Base-by-base conservation (phyloP, 2,888 invertebrate species). In the Eupithecia exiguata region DNA sequence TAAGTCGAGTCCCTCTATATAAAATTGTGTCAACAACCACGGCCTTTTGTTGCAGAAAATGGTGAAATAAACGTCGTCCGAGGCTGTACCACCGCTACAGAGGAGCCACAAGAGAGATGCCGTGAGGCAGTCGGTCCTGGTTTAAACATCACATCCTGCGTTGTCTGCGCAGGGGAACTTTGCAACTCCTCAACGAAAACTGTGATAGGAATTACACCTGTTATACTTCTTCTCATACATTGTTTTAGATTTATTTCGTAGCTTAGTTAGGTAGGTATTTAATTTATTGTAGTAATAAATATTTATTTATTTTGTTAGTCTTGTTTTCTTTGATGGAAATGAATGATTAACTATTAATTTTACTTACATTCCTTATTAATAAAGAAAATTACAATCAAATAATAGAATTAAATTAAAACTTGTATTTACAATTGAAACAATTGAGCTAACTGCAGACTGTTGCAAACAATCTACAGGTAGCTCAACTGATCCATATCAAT, bases 141-240 rank as follows among this genome's bases (percentile, higher is more conserved):
- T 7, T 86, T 83, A 0, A 74, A 76, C 1, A 62, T 88, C 0
- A 70, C 74, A 4, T 77, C 78, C 4, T 92, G 92, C 73, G 58
- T 72, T 4, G 75, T 90, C 0, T 92, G 92, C 74, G 79, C 80
- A 0, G 84, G 77, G 5, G 86, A 90, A 7, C 81, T 86, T 0
- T 92, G 92, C 74, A 92, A 92, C 77, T 83, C 88, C 0, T 87
- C 89, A 0, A 69, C 75, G 0, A 87, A 76, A 74, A 72, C 78
- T 5, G 74, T 80, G 10, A 53, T 77, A 9, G 77, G 76, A 0
- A 21, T 77, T 0, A 69, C 58, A 0, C 49, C 76, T n/a, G 16
- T 77, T 14, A 6, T 80, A 6, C 18, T 77, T 61, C 18, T 80
- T 36, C 25, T 76, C 0, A 21, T 73, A 25, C 78, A 80, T 61